Evolutionary conservation across 1,140 invertebrate species (phyloP).

Genomic region (Adelges cooleyi): DNA sequence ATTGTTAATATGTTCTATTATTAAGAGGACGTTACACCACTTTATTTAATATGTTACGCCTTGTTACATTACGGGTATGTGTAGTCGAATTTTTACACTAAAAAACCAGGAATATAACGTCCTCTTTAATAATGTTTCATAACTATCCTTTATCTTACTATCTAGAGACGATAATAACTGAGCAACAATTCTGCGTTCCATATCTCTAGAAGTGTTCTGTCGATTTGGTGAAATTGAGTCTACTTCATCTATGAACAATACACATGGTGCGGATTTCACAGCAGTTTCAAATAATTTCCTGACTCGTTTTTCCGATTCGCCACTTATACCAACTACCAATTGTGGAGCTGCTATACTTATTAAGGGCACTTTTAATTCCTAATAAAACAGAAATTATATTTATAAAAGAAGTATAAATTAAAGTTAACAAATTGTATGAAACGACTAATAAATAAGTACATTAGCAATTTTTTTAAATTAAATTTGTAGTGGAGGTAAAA

Average conservation of each 20-base stretch:
- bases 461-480: no score
- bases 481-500: no score
- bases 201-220: constrained; percentile 79
- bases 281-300: constrained; percentile 83
- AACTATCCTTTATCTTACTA: constrained; percentile 41
- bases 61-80: neutral
- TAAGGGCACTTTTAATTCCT: constrained; percentile 60
- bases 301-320: constrained; percentile 88
- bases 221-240: constrained; percentile 79
- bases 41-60: constrained; percentile 37
- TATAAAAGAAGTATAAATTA: neutral
- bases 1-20: no score
- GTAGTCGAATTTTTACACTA: neutral
- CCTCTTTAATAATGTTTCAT: neutral
- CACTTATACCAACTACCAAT: constrained; percentile 85
- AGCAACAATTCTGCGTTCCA: constrained; percentile 88
- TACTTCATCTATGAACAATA: constrained; percentile 91
- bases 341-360: constrained; percentile 82
- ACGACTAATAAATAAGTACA: no score
- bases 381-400: constrained; percentile 23
- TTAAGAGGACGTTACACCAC: constrained; percentile 42
- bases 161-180: constrained; percentile 83
- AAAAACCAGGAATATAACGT: neutral
- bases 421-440: no score
- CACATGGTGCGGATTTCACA: constrained; percentile 56